These are phyloP conservation scores for Erythrolamprus reginae DNA, from an alignment of 2,113 vertebrate genomes.

Conservation along the genomic window DNA sequence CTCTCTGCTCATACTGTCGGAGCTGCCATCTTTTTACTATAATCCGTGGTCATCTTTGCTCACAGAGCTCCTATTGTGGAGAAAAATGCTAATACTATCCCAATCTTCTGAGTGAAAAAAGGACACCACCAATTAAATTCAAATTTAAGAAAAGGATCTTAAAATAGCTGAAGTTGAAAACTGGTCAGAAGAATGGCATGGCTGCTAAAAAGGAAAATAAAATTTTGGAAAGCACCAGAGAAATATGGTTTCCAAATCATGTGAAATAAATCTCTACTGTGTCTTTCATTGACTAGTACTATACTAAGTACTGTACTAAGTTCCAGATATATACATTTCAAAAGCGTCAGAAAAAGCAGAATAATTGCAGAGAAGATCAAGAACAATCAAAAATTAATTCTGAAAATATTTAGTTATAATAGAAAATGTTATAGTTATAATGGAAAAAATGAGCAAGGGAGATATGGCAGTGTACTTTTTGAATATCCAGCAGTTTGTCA, in stretches of 20 bases:
- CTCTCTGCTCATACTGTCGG: no score
- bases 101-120: not conserved
- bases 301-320: not conserved
- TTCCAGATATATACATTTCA: not conserved
- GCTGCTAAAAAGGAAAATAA: not conserved
- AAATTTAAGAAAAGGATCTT: not conserved
- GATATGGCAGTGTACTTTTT: not conserved
- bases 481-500: not conserved
- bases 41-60: not conserved
- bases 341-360: not conserved
- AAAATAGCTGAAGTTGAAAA: not conserved
- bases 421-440: no score
- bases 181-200: not conserved
- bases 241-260: not conserved
- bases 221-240: not conserved
- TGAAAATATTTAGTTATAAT: not conserved
- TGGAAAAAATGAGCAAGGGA: not conserved
- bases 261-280: not conserved
- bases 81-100: not conserved
- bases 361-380: not conserved
- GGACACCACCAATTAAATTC: not conserved
- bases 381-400: not conserved
- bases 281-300: not conserved
- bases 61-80: not conserved
- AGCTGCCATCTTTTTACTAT: not conserved